phyloP scores from a whole-genome alignment of 2,113 vertebrate species.

The Elgaria multicarinata region DNA sequence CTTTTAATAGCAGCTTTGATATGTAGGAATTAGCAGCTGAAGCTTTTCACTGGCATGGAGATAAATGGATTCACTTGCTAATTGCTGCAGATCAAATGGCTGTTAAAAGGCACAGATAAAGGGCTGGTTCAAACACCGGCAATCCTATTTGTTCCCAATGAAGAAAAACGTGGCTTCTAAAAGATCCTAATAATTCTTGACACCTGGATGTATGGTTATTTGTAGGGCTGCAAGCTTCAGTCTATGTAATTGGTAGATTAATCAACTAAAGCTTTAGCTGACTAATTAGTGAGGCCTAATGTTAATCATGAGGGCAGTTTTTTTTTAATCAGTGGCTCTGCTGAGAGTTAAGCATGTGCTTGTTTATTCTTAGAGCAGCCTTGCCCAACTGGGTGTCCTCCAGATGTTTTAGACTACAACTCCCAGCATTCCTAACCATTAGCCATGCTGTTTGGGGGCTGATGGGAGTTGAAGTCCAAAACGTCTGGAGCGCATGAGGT shows the following conservation, averaged over 20 bases:
- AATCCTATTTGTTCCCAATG: neutral
- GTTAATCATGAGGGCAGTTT: neutral
- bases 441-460: too few relatives aligned
- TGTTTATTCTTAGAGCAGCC: neutral
- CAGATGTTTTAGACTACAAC: too few relatives aligned
- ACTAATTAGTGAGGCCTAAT: neutral
- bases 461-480: too few relatives aligned
- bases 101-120: constrained; percentile 11
- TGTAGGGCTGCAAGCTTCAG: neutral
- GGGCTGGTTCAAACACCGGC: neutral
- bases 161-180: neutral
- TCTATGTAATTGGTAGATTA: neutral
- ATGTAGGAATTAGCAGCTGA: neutral
- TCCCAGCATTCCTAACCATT: too few relatives aligned
- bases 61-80: neutral
- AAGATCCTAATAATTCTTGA: neutral
- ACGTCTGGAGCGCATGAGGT: too few relatives aligned
- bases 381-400: too few relatives aligned
- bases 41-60: neutral
- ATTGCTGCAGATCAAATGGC: constrained; percentile 11
- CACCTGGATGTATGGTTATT: neutral
- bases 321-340: neutral
- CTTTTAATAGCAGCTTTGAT: neutral
- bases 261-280: neutral
- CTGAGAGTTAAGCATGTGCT: neutral